Evolutionary conservation across 1,140 invertebrate genomes (phyloP).

Genomic region (Drosophila sturtevanti): DNA sequence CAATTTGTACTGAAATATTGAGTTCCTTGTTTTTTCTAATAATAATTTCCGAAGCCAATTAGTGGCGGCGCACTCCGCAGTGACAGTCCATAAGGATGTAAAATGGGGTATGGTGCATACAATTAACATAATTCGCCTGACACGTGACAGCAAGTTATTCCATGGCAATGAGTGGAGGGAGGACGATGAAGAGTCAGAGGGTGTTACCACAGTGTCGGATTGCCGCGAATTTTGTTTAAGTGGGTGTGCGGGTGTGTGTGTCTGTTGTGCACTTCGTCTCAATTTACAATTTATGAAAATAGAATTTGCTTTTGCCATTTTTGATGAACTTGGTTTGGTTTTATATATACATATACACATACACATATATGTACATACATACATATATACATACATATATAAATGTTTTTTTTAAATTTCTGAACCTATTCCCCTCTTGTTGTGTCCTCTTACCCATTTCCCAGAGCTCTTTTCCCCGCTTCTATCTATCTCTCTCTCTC

Average conservation of each 20-base stretch:
- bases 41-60: conserved; percentile 76
- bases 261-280: conserved; percentile 59
- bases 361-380: no score
- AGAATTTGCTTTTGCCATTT: conserved; percentile 71
- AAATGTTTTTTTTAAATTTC: conserved; percentile 25
- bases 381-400: neutral
- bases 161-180: neutral
- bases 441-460: neutral
- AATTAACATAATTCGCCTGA: conserved; percentile 82
- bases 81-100: conserved; percentile 14
- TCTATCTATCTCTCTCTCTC: neutral
- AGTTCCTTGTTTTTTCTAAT: conserved; percentile 43
- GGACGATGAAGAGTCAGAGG: neutral
- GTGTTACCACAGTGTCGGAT: conserved; percentile 52
- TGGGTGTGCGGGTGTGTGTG: neutral
- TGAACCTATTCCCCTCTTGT: neutral
- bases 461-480: conserved; percentile 10
- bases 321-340: conserved; percentile 57
- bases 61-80: conserved; percentile 52
- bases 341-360: neutral
- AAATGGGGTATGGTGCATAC: conserved; percentile 66
- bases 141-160: conserved; percentile 63
- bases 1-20: neutral
- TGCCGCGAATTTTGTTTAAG: conserved; percentile 38
- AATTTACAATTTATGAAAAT: conserved; percentile 80